Conservation (phyloP, 2,888 invertebrate genomes). For the Gibbula magus region DNA sequence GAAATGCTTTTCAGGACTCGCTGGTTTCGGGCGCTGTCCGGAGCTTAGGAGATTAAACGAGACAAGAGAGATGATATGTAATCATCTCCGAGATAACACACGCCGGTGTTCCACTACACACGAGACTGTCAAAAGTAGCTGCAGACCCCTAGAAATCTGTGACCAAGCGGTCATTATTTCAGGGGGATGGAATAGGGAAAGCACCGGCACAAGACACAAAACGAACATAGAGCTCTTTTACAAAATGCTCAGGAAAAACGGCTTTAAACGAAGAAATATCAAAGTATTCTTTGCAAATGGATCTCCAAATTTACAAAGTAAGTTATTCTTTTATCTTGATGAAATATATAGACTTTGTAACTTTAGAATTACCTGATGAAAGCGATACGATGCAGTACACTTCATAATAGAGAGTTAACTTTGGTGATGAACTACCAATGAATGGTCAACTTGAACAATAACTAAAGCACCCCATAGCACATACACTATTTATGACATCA, state of each 20-base stretch:
- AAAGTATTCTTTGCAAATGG: constrained; percentile 78
- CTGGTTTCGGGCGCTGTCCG: constrained; percentile 74
- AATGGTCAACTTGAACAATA: too few relatives aligned
- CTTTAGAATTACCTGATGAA: too few relatives aligned
- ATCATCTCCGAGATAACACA: constrained; percentile 76
- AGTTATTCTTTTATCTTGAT: constrained; percentile 33
- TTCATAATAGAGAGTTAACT: too few relatives aligned
- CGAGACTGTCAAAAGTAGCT: constrained; percentile 73
- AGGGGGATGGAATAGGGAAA: constrained; percentile 77
- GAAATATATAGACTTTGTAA: neutral
- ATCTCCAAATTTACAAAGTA: constrained; percentile 67
- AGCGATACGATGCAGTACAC: too few relatives aligned
- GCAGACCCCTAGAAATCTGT: constrained; percentile 77
- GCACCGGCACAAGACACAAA: constrained; percentile 71
- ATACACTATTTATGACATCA: too few relatives aligned
- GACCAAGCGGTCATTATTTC: constrained; percentile 77
- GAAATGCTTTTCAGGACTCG: constrained; percentile 58
- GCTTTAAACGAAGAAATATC: constrained; percentile 76
- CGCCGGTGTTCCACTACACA: constrained; percentile 75
- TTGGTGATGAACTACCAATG: too few relatives aligned
- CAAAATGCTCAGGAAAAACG: constrained; percentile 74
- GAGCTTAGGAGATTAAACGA: constrained; percentile 73
- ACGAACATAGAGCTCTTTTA: constrained; percentile 74
- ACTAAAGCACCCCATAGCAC: too few relatives aligned
- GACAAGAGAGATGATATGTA: constrained; percentile 74